A percentile compares a stretch with the other conserved stretches of the same genome.
Evolutionary conservation across 2,113 vertebrate genomes (phyloP).

Genomic region (Glaucidium brasilianum): DNA sequence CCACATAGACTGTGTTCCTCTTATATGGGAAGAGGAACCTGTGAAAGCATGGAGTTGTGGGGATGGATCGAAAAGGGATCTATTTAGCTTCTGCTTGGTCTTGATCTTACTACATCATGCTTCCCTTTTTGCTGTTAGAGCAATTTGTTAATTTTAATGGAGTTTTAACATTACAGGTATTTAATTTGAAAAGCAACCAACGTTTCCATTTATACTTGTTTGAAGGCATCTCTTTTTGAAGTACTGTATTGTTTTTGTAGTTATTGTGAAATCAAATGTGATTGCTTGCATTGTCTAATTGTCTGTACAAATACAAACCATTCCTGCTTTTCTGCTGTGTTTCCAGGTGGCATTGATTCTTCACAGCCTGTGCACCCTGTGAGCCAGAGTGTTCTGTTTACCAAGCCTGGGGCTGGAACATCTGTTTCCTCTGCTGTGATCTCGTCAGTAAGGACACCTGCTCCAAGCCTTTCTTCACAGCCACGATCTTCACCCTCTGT

Average conservation of each 20-base stretch:
- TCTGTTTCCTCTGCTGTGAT: slow-evolving; percentile 31
- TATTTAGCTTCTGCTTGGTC: neutral
- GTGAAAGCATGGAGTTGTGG: neutral
- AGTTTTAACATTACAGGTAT: neutral
- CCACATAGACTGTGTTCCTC: neutral
- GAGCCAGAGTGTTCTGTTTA: slow-evolving; percentile 50
- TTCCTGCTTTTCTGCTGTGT: slow-evolving; percentile 10
- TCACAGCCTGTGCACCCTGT: slow-evolving; percentile 28
- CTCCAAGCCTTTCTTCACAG: slow-evolving; percentile 33
- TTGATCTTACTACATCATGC: neutral
- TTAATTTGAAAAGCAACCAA: neutral
- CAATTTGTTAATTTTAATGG: neutral
- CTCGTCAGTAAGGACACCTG: slow-evolving; percentile 22
- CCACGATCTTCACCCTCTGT: slow-evolving; percentile 5
- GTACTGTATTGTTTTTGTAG: neutral
- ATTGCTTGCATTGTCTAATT: neutral
- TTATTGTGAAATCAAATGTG: neutral
- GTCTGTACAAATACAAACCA: neutral
- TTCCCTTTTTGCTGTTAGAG: neutral
- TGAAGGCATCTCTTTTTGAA: neutral
- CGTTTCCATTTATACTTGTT: neutral
- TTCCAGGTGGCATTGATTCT: slow-evolving; percentile 55
- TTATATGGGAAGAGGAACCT: neutral
- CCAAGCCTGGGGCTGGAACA: slow-evolving; percentile 32
- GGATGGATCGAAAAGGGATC: neutral